phyloP scores from a whole-genome alignment of 2,888 invertebrate genomes.

The Eupithecia vulgata region DNA sequence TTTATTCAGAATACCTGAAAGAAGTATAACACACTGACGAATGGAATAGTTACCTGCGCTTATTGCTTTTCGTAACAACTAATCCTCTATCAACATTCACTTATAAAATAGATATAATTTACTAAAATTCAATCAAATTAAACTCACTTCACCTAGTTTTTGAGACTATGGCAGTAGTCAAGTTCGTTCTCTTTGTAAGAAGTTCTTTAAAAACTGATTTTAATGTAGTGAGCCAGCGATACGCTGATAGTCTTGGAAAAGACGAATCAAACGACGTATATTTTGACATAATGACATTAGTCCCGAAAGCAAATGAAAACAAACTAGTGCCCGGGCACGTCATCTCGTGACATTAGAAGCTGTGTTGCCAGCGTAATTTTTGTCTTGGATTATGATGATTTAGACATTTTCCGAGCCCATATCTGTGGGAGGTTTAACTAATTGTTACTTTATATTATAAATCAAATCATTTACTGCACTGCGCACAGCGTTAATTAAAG shows the following conservation, averaged over 20 bases:
- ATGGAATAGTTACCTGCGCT: constrained; percentile 33
- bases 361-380: constrained; percentile 37
- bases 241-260: not conserved
- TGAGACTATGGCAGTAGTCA: constrained; percentile 15
- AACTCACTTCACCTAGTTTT: constrained; percentile 36
- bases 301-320: constrained; percentile 43
- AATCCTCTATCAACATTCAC: constrained; percentile 40
- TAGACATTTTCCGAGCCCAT: too few relatives aligned
- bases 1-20: constrained; percentile 15
- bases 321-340: constrained; percentile 50
- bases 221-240: not conserved
- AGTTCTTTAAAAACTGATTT: not conserved
- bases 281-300: not conserved
- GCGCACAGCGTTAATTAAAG: too few relatives aligned
- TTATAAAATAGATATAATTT: constrained; percentile 40
- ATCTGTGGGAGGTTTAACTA: too few relatives aligned
- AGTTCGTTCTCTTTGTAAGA: constrained; percentile 37
- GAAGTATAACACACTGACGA: not conserved
- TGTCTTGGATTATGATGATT: not conserved
- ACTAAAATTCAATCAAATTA: constrained; percentile 29
- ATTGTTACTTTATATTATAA: too few relatives aligned
- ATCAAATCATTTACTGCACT: too few relatives aligned
- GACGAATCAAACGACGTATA: constrained; percentile 40
- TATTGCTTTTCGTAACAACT: constrained; percentile 23
- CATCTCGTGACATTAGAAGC: constrained; percentile 58